Percentiles rank a stretch among this genome's conserved stretches.
These are phyloP conservation scores for Ametastegia equiseti DNA, from an alignment of 2,888 invertebrate species.

Conservation along the genomic window DNA sequence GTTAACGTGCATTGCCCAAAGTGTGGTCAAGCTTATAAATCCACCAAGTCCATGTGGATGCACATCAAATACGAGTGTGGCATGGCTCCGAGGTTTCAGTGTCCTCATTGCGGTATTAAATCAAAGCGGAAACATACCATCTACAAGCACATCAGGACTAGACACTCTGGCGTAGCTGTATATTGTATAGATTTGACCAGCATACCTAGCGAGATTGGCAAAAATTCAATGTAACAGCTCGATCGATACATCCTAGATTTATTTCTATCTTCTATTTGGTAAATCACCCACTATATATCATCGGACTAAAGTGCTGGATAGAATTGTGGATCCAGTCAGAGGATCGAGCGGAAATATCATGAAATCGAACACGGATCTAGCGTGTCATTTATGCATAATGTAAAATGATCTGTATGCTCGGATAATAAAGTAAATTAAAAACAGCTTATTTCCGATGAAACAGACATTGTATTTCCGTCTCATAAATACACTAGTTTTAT, in stretches of 20 bases:
- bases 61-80: slow-evolving; percentile 73
- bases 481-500: neutral
- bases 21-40: slow-evolving; percentile 70
- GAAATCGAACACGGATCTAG: neutral
- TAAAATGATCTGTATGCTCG: neutral
- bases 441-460: neutral
- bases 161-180: slow-evolving; percentile 59
- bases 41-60: slow-evolving; percentile 66
- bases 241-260: too few species aligned
- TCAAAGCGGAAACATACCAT: slow-evolving; percentile 72
- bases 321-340: neutral
- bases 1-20: slow-evolving; percentile 63
- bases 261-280: neutral
- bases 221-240: neutral
- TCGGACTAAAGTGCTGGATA: neutral
- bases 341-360: neutral
- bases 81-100: slow-evolving; percentile 68
- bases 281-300: neutral
- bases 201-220: neutral
- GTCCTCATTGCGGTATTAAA: slow-evolving; percentile 71
- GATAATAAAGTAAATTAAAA: slow-evolving; percentile 2
- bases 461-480: neutral
- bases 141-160: slow-evolving; percentile 68
- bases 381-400: neutral
- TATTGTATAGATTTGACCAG: slow-evolving; percentile 37